Percentiles rank a stretch among this genome's conserved stretches.
phyloP scores from a whole-genome alignment of 2,797 vertebrate species.

The Thaleichthys pacificus region DNA sequence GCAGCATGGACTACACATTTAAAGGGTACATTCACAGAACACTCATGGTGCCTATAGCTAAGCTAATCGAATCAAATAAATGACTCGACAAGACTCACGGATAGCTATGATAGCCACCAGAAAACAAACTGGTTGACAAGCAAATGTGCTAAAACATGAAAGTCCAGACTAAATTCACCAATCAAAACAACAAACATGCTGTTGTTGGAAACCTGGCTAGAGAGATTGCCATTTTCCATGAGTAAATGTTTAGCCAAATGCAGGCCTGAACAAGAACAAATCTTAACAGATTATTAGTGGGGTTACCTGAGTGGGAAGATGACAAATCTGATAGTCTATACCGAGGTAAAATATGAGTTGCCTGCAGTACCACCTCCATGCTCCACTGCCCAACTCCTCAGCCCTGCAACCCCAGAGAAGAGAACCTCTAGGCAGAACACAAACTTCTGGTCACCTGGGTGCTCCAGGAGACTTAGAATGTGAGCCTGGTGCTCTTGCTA shows the following conservation, averaged over 20 bases:
- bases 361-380: slow-evolving; percentile 72
- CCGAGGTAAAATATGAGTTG: slow-evolving; percentile 52
- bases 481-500: slow-evolving; percentile 59
- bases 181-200: no score
- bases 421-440: slow-evolving; percentile 35
- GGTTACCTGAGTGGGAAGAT: slow-evolving; percentile 75
- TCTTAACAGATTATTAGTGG: background rate
- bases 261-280: slow-evolving; percentile 20
- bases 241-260: slow-evolving; percentile 19
- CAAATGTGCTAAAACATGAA: background rate
- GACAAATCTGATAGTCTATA: slow-evolving; percentile 68
- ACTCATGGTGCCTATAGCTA: background rate
- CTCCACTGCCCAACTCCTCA: slow-evolving; percentile 34
- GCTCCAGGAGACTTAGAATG: slow-evolving; percentile 54
- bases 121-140: background rate
- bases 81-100: background rate
- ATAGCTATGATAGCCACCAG: background rate
- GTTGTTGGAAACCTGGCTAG: no score
- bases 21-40: background rate
- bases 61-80: background rate
- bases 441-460: slow-evolving; percentile 34
- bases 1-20: background rate
- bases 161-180: background rate
- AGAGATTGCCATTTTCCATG: no score
- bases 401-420: slow-evolving; percentile 30